Evolutionary conservation across 2,113 vertebrate species (phyloP).

Genomic region (Chaetorhynchus papuensis): DNA sequence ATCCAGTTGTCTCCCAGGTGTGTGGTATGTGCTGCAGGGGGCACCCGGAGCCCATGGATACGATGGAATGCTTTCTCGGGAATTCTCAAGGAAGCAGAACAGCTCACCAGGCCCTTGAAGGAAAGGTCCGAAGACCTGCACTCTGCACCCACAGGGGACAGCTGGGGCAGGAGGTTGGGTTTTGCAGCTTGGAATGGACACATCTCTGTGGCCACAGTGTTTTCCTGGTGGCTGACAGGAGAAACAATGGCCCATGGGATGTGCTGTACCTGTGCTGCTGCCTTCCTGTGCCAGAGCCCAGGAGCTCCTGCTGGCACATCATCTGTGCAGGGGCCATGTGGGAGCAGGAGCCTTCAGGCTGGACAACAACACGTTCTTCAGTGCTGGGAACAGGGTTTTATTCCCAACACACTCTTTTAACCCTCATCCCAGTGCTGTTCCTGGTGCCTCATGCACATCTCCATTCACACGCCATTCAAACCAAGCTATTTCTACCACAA

Average conservation of each 20-base stretch:
- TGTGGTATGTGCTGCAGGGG: accelerated
- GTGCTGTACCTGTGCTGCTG: background rate
- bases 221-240: background rate
- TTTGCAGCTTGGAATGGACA: background rate
- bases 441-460: background rate
- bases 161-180: background rate
- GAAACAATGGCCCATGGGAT: background rate
- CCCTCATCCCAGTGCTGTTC: accelerated
- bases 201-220: background rate
- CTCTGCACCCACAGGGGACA: background rate
- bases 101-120: background rate
- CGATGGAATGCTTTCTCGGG: accelerated
- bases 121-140: background rate
- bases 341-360: background rate
- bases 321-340: background rate
- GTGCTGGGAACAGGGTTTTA: background rate
- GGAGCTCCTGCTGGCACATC: background rate
- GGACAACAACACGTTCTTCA: background rate
- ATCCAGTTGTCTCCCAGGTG: background rate
- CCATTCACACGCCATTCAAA: background rate
- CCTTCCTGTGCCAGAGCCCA: background rate
- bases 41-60: background rate
- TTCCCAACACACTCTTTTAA: background rate
- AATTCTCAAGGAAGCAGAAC: background rate
- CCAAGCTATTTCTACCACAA: background rate